Evolutionary conservation across 1,140 invertebrate species (phyloP), one percentile per base, ranked within the genome.

Genomic region (Bombus impatiens): DNA sequence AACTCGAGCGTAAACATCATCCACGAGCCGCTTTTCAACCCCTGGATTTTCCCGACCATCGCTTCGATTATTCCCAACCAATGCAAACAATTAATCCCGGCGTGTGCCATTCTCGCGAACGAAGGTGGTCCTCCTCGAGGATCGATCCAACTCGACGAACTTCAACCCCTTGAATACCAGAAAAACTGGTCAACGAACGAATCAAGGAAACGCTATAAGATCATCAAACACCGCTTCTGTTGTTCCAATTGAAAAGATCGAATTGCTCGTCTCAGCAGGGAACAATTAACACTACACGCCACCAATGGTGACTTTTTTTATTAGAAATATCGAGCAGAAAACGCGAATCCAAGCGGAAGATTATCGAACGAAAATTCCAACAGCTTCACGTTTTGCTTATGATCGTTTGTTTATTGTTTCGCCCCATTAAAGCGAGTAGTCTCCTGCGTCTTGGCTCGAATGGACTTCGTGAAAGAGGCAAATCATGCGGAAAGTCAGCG

Each of bases 401-500:
- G 47, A 53, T 53, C 47, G 47, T 53, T 53, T 53, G 47, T 53
- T 53, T 53, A 40, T 65, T 35, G n/a, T 42, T 57, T 44, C 15
- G 28, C 10, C 59, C 42, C 13, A 44, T 74, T 47, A 65, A 65
- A 76, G 67, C 44, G 70, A 40, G 71, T 25, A 65, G 40, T 57
- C 35, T 25, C 35, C 57, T 18, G 15, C 71, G 22, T 8, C 35
- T 42, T 18, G 10, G 8, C 32, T 32, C 47, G 15, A 67, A 67
- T 65, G 35, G 59, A 22, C 28, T 62, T 62, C 10, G 2, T 80
- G 77, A 85, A 85, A 72, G 68, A n/a, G 57, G 47, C 83, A 32
- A 85, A 59, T 85, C 83, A 40, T 62, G 83, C 57, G 53, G 83
- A 85, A 85, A 85, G 40, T 80, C 78, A 40, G 8, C 83, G 68